A percentile compares a stretch with the other conserved stretches of the same genome.
Evolutionary conservation across 1,140 invertebrate species (phyloP).

Genomic region (Formica selysi): DNA sequence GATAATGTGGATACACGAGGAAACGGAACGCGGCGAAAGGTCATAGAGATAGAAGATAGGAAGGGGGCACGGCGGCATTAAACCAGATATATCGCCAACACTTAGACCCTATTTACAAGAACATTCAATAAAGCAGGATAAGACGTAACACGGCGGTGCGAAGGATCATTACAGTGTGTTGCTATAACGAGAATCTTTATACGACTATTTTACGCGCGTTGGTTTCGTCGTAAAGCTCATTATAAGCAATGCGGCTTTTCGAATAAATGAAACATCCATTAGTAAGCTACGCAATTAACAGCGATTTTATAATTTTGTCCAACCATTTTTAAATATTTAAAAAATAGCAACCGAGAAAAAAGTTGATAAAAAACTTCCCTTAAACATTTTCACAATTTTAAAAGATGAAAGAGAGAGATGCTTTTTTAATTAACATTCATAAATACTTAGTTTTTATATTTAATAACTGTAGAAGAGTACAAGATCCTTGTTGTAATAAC

Average conservation of each 20-base stretch:
- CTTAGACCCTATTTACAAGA: conserved; percentile 67
- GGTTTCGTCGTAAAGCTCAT: conserved; percentile 24
- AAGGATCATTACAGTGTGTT: conserved; percentile 44
- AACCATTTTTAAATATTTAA: neutral
- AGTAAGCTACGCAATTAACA: neutral
- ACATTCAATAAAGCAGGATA: conserved; percentile 67
- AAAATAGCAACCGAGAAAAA: neutral
- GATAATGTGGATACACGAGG: conserved; percentile 56
- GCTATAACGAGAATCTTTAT: conserved; percentile 57
- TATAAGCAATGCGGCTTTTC: conserved; percentile 9
- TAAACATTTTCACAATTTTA: neutral
- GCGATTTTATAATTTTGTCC: neutral
- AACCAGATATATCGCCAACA: conserved; percentile 65
- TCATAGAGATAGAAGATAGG: conserved; percentile 44
- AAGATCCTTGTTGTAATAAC: neutral
- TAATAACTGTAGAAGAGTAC: neutral
- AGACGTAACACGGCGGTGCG: conserved; percentile 29
- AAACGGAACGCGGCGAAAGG: conserved; percentile 45
- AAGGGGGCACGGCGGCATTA: conserved; percentile 46
- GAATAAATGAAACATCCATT: conserved; percentile 1
- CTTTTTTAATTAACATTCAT: neutral
- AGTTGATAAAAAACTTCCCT: neutral
- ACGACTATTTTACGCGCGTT: conserved; percentile 28
- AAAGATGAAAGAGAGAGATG: neutral
- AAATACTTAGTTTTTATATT: neutral